Conservation (phyloP, 2,888 invertebrate genomes). For the Malthinus seriepunctatus region DNA sequence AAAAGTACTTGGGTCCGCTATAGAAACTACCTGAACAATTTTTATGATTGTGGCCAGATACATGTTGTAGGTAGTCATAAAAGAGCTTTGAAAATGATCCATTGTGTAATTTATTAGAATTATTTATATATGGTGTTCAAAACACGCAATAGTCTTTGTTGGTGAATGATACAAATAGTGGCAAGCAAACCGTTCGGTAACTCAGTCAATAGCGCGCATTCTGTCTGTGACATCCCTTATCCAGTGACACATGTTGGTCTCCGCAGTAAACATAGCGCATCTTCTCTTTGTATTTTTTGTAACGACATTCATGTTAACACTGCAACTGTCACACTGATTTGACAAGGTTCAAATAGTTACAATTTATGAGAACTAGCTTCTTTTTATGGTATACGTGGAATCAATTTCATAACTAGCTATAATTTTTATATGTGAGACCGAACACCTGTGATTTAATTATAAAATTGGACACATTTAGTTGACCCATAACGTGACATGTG, state of each 20-base stretch:
- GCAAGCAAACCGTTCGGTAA: constrained; percentile 13
- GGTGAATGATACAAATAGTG: constrained; percentile 10
- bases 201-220: constrained; percentile 26
- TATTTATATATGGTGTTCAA: constrained; percentile 2
- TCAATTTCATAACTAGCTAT: no score
- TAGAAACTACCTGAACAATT: no score
- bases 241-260: constrained; percentile 43
- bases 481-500: no score
- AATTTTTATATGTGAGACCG: no score
- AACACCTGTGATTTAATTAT: no score
- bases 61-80: not conserved
- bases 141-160: constrained; percentile 8
- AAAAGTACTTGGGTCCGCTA: no score
- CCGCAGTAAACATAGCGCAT: constrained; percentile 46
- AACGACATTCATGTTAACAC: constrained; percentile 47
- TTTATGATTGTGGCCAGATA: no score
- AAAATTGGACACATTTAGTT: no score
- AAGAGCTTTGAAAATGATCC: constrained; percentile 2
- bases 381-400: no score
- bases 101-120: constrained; percentile 6
- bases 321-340: constrained; percentile 46
- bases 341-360: constrained; percentile 38
- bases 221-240: constrained; percentile 34
- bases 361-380: constrained; percentile 37
- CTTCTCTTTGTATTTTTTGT: constrained; percentile 49